Evolutionary conservation across 2,888 invertebrate genomes (phyloP), one percentile per base, ranked within the genome.

Genomic region (Coenonympha glycerion): DNA sequence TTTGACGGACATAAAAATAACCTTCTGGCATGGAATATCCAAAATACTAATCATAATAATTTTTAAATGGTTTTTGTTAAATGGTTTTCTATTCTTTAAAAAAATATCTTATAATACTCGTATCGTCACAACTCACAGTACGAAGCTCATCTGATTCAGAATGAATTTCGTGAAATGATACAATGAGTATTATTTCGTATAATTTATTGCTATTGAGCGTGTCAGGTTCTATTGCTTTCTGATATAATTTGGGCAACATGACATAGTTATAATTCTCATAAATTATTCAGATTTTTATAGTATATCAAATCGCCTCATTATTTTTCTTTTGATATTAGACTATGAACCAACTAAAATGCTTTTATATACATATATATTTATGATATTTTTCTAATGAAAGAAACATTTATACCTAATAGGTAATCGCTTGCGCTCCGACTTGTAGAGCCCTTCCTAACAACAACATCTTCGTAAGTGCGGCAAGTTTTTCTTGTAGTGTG

Each of bases 141-240:
- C 26, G 18, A 26, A 18, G 6, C 6, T 3, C 5, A n/a, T 18
- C 3, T 40, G 28, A 30, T 31, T 44, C 30, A 15, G 22, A 31
- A 44, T 22, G 31, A 44, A n/a, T 31, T 15, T 33, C 33, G 22
- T 44, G 44, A 21, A 44, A 15, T 33, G 31, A 44, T 44, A 4
- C 31, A 31, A 44, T 44, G 15, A 44, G 5, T 33, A 44, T 31
- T 22, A 44, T 15, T 31, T 16, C 21, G 9, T 33, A 31, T 22
- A 22, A 44, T 44, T 44, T 44, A 44, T 44, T 44, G 31, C 30
- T n/a, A 5, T 44, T 22, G 21, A 44, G 44, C 44, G 44, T 44
- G 44, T n/a, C 28, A 18, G 28, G 28, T 8, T 11, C 28, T 11
- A 41, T 30, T 41, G 28, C 19, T 19, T 30, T 30, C 11, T 41